These are phyloP conservation scores for Rhea pennata DNA, from an alignment of 2,113 vertebrate genomes.

Conservation along the genomic window DNA sequence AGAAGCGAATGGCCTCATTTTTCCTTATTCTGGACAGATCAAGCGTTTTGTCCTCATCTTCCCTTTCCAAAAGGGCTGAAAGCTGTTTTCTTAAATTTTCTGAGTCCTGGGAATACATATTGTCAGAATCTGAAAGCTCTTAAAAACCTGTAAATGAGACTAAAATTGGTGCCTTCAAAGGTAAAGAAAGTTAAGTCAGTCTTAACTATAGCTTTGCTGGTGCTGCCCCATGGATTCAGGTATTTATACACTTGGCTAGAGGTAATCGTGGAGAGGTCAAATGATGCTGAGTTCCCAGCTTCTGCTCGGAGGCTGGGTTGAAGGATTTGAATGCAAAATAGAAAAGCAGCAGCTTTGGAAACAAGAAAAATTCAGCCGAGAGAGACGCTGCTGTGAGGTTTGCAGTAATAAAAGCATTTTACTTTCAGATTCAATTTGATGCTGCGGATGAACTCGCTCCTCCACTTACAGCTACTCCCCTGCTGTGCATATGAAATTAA, in stretches of 20 bases:
- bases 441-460: neutral
- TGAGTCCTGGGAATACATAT: neutral
- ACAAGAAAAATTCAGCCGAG: neutral
- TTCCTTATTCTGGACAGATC: neutral
- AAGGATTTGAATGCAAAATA: neutral
- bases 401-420: neutral
- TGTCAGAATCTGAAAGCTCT: neutral
- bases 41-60: neutral
- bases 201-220: neutral
- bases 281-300: neutral
- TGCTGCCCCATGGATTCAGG: neutral
- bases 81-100: neutral
- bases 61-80: neutral
- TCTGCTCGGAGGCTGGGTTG: neutral
- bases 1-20: rapidly evolving
- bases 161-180: neutral
- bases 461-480: neutral
- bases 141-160: neutral
- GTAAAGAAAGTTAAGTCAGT: neutral
- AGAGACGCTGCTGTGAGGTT: neutral
- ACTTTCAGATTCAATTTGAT: conserved; percentile 3
- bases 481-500: neutral
- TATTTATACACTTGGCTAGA: neutral
- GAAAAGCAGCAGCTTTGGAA: neutral
- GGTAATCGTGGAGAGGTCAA: neutral